Conservation (phyloP, 2,797 vertebrate genomes). For the Novumbra hubbsi region DNA sequence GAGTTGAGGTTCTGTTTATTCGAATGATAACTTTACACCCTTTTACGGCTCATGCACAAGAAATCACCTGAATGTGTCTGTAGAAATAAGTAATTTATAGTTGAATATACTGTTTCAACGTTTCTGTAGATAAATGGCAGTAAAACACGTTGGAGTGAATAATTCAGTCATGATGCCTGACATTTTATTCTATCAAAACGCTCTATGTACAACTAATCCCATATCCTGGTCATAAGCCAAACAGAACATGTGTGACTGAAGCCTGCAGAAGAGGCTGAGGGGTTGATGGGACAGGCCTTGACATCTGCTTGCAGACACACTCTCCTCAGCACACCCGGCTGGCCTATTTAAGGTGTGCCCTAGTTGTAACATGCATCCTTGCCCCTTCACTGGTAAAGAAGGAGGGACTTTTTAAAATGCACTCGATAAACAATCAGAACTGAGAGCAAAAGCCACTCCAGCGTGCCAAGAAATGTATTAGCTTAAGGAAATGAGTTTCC, state of each 20-base stretch:
- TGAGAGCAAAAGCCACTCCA: constrained; percentile 13
- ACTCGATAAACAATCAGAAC: constrained; percentile 18
- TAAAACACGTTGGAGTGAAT: background rate
- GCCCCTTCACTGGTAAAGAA: background rate
- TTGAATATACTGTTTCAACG: background rate
- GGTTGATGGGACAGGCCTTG: constrained; percentile 14
- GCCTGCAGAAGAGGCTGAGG: background rate
- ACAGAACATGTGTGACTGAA: background rate
- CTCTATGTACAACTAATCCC: too few relatives aligned
- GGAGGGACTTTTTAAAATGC: background rate
- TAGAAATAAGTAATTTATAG: background rate
- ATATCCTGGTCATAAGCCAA: background rate
- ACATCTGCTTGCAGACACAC: background rate
- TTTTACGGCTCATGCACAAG: background rate
- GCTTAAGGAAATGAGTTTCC: background rate
- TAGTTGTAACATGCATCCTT: constrained; percentile 47
- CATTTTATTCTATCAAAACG: background rate
- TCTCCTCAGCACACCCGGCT: constrained; percentile 53
- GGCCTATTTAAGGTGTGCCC: constrained; percentile 73
- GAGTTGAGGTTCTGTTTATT: too few relatives aligned
- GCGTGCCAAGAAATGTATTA: background rate
- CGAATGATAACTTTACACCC: too few relatives aligned
- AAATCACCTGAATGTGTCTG: background rate
- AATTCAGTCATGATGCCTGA: background rate
- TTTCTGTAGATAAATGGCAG: background rate